phyloP scores from a whole-genome alignment of 2,888 invertebrate species.

The Ceramica pisi region DNA sequence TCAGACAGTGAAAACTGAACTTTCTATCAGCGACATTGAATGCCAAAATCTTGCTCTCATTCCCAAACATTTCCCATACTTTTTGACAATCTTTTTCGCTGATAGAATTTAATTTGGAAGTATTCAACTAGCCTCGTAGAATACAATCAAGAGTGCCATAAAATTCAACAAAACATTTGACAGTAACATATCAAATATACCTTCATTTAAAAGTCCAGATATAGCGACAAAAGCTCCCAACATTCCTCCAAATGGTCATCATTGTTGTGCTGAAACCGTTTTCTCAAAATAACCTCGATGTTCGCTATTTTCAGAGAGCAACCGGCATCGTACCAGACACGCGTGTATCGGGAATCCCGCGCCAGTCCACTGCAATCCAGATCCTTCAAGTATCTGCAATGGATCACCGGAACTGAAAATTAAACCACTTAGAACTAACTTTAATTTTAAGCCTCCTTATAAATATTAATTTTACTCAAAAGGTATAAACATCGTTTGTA shows the following conservation, averaged over 20 bases:
- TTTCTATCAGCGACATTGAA: too few species aligned
- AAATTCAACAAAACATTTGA: neutral
- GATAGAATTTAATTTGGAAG: too few species aligned
- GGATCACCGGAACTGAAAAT: conserved; percentile 90
- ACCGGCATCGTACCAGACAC: conserved; percentile 79
- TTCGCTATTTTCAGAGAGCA: conserved; percentile 85
- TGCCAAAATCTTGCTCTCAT: too few species aligned
- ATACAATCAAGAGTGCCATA: neutral
- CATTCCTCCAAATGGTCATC: conserved; percentile 39
- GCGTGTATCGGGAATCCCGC: conserved; percentile 79
- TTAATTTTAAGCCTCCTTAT: conserved; percentile 65
- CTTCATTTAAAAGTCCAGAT: conserved; percentile 22
- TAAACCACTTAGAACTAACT: conserved; percentile 69
- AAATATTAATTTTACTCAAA: conserved; percentile 63
- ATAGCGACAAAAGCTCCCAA: conserved; percentile 13
- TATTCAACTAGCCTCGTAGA: too few species aligned
- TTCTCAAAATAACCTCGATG: conserved; percentile 47
- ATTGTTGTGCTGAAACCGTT: conserved; percentile 37
- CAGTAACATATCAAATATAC: neutral
- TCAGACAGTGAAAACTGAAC: too few species aligned
- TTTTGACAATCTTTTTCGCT: too few species aligned
- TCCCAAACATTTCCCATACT: too few species aligned
- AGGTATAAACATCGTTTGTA: conserved; percentile 58
- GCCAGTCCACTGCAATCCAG: conserved; percentile 88
- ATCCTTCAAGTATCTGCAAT: conserved; percentile 90